Percentiles rank a stretch among this genome's conserved stretches.
Evolutionary conservation across 2,888 invertebrate species (phyloP).

Genomic region (Leptopilina syphax): DNA sequence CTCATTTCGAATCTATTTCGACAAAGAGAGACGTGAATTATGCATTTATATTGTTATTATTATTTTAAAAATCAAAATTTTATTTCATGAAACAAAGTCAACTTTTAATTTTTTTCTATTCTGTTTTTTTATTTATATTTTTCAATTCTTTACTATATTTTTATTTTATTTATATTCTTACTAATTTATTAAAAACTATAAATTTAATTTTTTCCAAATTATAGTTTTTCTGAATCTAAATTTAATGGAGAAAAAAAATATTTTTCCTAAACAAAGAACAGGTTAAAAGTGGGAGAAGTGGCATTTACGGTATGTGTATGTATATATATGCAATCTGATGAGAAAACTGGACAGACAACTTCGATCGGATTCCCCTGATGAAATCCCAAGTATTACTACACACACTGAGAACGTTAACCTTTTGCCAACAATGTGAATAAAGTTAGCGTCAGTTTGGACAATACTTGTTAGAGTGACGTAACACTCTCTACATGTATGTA

Average conservation of each 20-base stretch:
- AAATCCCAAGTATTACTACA: constrained; percentile 9
- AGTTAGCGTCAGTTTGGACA: constrained; percentile 12
- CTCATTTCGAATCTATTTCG: neutral
- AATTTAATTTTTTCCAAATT: too few species aligned
- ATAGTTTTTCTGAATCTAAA: too few species aligned
- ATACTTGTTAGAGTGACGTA: neutral
- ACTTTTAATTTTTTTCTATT: too few species aligned
- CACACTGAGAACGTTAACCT: neutral
- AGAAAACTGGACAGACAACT: constrained; percentile 12
- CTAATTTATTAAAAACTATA: too few species aligned
- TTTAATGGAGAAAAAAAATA: too few species aligned
- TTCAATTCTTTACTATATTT: too few species aligned
- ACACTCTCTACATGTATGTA: neutral
- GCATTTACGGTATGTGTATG: neutral
- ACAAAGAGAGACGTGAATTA: too few species aligned
- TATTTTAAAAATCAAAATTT: neutral
- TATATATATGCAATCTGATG: neutral
- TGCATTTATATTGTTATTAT: too few species aligned
- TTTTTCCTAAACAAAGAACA: neutral
- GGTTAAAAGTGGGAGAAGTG: neutral
- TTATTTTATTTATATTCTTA: too few species aligned
- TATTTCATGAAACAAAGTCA: neutral
- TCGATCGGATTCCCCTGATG: constrained; percentile 4
- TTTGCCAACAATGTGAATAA: constrained; percentile 16
- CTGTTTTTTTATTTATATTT: too few species aligned